Evolutionary conservation across 2,888 invertebrate genomes (phyloP).

Genomic region (Phengaris arion): DNA sequence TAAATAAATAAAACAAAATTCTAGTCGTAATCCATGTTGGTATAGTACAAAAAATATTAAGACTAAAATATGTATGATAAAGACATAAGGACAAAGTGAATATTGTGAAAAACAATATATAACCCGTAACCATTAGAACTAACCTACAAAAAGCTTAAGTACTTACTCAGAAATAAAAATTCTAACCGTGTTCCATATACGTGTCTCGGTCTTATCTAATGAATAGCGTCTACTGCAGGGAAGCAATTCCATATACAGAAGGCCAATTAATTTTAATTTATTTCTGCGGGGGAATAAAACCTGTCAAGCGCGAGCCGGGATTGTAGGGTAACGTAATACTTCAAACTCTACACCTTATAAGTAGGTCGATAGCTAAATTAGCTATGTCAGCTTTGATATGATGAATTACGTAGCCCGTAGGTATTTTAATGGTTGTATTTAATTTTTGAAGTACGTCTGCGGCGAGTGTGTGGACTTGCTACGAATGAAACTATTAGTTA

Average conservation of each 20-base stretch:
- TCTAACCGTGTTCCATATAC: conserved; percentile 4
- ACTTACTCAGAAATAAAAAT: conserved; percentile 15
- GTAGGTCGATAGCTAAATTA: neutral
- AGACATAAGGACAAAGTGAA: neutral
- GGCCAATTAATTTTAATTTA: conserved; percentile 20
- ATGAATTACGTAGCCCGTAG: neutral
- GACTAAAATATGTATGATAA: neutral
- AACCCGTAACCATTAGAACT: neutral
- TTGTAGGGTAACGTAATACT: neutral
- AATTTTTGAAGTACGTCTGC: neutral
- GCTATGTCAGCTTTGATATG: neutral
- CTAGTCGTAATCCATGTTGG: too few species aligned
- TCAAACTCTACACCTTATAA: neutral
- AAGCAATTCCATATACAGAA: conserved; percentile 13
- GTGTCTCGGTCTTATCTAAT: conserved; percentile 18
- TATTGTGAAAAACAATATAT: neutral
- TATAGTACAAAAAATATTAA: neutral
- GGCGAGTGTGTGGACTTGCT: neutral
- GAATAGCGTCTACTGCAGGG: conserved; percentile 6
- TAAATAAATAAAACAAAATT: neutral
- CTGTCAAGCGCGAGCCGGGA: neutral
- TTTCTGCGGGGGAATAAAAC: neutral
- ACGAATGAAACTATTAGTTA: neutral
- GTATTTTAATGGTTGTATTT: neutral
- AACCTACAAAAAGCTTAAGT: neutral